A percentile compares a stretch with the other conserved stretches of the same genome.
Evolutionary conservation across 2,113 vertebrate species (phyloP).

Genomic region (Machaerirhynchus nigripectus): DNA sequence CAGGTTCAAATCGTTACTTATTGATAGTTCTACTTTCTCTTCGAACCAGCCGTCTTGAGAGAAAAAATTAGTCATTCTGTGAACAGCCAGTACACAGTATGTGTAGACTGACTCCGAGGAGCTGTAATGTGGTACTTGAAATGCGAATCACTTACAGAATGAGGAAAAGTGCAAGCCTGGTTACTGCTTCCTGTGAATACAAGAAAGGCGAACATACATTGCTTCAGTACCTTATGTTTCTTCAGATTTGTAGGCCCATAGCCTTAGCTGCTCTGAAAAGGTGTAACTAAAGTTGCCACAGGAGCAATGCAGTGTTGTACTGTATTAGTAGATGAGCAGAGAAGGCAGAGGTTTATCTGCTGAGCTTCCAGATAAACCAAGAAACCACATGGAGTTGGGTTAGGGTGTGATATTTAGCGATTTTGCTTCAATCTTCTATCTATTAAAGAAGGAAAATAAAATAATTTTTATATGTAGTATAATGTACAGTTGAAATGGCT

Average conservation of each 20-base stretch:
- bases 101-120: neutral
- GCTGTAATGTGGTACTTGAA: neutral
- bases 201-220: fast-evolving
- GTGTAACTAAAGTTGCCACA: neutral
- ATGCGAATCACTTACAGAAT: neutral
- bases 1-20: neutral
- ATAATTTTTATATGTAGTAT: neutral
- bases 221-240: neutral
- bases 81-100: neutral
- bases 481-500: neutral
- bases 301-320: neutral
- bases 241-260: neutral
- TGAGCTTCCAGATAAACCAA: neutral
- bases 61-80: neutral
- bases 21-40: neutral
- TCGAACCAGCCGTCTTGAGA: neutral
- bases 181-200: neutral
- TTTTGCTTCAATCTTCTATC: neutral
- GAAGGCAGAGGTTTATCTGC: neutral
- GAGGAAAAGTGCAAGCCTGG: neutral
- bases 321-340: neutral
- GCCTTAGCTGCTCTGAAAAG: neutral
- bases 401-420: neutral
- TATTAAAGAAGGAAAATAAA: neutral
- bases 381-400: neutral